Evolutionary conservation across 2,888 invertebrate genomes (phyloP).

Genomic region (Epistrophe eligans): DNA sequence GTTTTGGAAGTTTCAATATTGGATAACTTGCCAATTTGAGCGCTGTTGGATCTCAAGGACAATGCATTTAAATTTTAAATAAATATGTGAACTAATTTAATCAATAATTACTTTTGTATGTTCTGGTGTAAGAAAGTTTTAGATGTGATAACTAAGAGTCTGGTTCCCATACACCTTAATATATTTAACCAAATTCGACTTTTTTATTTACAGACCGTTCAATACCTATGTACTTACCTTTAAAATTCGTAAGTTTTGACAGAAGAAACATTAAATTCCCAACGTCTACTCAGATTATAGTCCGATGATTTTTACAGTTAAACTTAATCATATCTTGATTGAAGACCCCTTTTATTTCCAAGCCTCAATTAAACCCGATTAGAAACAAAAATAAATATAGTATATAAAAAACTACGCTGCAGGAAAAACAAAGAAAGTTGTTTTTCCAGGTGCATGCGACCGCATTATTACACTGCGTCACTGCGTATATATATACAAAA

Average conservation of each 20-base stretch:
- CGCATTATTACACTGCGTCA: slow-evolving; percentile 14
- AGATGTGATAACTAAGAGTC: too few relatives aligned
- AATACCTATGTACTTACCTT: too few relatives aligned
- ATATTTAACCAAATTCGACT: too few relatives aligned
- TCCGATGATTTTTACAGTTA: not conserved
- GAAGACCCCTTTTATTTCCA: slow-evolving; percentile 12
- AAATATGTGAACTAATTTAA: not conserved
- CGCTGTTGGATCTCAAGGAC: slow-evolving; percentile 57
- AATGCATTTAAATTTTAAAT: not conserved
- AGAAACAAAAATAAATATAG: not conserved
- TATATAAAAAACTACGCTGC: not conserved
- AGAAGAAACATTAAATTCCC: not conserved
- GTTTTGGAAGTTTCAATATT: not conserved
- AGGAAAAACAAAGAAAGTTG: slow-evolving; percentile 56
- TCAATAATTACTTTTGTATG: too few relatives aligned
- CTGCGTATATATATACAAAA: not conserved
- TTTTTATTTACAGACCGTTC: too few relatives aligned
- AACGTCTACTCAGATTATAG: not conserved
- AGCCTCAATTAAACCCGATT: slow-evolving; percentile 35
- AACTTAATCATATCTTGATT: not conserved
- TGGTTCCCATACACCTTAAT: too few relatives aligned
- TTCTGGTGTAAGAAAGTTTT: too few relatives aligned
- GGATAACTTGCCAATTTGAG: slow-evolving; percentile 15
- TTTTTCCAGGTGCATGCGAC: slow-evolving; percentile 37
- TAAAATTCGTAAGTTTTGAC: too few relatives aligned